Evolutionary conservation across 2,113 vertebrate genomes (phyloP), one percentile per base, ranked within the genome.

Genomic region (Myiozetetes cayanensis): DNA sequence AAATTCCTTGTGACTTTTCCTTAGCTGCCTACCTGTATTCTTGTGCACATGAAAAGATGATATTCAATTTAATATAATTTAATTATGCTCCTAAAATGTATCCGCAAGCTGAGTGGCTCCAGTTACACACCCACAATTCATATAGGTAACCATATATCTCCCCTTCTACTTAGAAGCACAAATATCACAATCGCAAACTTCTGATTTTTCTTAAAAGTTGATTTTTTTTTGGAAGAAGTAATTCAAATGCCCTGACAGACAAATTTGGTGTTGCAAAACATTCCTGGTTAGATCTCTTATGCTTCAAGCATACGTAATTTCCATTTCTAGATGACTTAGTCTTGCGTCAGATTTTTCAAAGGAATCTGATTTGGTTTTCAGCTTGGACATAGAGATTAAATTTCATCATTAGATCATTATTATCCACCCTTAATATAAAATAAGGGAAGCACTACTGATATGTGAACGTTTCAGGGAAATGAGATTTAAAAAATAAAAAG

Each of bases 311-410:
- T 55, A 21, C 5, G 25, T 90, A 53, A 80, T 90, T 96, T 92
- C 37, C n/a, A 66, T 89, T 90, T 95, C n/a, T 77, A 62, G 37
- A 18, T 90, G n/a, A 49, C 89, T 85, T 90, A 92, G 65, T 43
- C 25, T 84, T 84, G 25, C 18, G 84, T 58, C 31, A 55, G 14
- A 35, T 49, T 96, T 73, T 91, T 92, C 47, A 84, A 70, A 92
- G 31, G 33, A 73, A 39, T 43, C 31, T n/a, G 56, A 33, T 9
- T 56, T 80, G 12, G 8, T 50, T 92, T 90, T 74, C 25, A 21
- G 7, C 28, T 79, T 90, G 19, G 53, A 63, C 71, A 72, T 2
- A 47, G 21, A 63, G 14, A 65, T 39, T 68, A 14, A 35, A 78
- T 71, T 84, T 89, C 4, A 46, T 67, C 9, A 84, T 74, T 70